Conservation (phyloP, 1,140 invertebrate genomes). For the Lerema accius region DNA sequence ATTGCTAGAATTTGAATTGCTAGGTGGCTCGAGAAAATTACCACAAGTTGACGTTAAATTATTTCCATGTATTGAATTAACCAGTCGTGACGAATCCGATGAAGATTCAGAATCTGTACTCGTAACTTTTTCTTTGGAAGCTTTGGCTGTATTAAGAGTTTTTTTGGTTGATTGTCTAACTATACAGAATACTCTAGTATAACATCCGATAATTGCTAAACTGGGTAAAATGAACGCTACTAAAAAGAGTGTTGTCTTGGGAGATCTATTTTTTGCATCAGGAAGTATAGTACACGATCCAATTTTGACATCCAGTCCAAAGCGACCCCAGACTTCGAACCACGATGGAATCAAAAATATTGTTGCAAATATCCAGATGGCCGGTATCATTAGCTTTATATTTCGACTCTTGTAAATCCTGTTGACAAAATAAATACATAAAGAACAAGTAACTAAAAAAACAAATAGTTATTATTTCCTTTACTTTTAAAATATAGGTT, state of each 20-base stretch:
- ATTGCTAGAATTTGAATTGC: not conserved
- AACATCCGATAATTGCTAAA: slow-evolving; percentile 90
- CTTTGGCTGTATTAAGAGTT: slow-evolving; percentile 63
- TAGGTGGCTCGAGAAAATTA: slow-evolving; percentile 5
- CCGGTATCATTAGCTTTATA: slow-evolving; percentile 87
- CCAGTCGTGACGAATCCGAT: slow-evolving; percentile 29
- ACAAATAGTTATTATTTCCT: too few species aligned
- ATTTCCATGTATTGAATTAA: slow-evolving; percentile 12
- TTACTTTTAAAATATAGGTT: too few species aligned
- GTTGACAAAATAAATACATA: slow-evolving; percentile 51
- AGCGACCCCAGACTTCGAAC: slow-evolving; percentile 89
- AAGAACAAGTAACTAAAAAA: too few species aligned
- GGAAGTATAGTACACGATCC: slow-evolving; percentile 91
- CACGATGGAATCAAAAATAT: slow-evolving; percentile 88
- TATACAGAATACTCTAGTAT: slow-evolving; percentile 91
- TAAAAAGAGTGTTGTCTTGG: slow-evolving; percentile 91
- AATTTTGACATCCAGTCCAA: slow-evolving; percentile 87
- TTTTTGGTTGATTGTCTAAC: slow-evolving; percentile 88
- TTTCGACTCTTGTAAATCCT: slow-evolving; percentile 88
- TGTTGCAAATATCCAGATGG: slow-evolving; percentile 89
- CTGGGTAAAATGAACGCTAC: slow-evolving; percentile 90
- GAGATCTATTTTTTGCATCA: slow-evolving; percentile 85
- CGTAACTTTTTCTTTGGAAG: slow-evolving; percentile 27
- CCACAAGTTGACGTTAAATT: slow-evolving; percentile 8
- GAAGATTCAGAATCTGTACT: slow-evolving; percentile 40